phyloP scores from a whole-genome alignment of 2,113 vertebrate genomes.

The Plotosus lineatus region DNA sequence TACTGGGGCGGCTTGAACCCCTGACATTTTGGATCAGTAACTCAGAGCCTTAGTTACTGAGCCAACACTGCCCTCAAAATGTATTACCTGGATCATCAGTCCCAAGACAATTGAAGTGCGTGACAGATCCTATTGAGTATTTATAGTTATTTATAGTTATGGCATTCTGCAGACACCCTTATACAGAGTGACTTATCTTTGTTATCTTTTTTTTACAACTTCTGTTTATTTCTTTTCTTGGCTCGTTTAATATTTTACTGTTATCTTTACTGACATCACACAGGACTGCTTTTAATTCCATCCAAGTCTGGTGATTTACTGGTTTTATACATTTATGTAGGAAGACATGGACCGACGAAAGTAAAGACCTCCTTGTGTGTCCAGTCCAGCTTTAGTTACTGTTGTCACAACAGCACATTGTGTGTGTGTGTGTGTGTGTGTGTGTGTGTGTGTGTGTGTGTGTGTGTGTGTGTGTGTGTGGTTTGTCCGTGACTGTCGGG shows the following conservation, averaged over 20 bases:
- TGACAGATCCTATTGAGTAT: background rate
- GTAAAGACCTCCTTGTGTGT: slow-evolving; percentile 43
- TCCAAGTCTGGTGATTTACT: background rate
- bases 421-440: slow-evolving; percentile 16
- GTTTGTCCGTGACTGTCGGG: slow-evolving; percentile 35
- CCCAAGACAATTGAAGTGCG: background rate
- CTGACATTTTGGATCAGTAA: too few relatives aligned
- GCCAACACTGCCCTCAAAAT: too few relatives aligned
- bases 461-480: slow-evolving; percentile 22
- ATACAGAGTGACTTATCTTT: too few relatives aligned
- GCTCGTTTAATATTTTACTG: background rate
- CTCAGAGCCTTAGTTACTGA: too few relatives aligned
- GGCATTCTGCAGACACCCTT: too few relatives aligned
- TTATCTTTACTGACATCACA: slow-evolving; percentile 1
- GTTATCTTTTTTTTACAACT: too few relatives aligned
- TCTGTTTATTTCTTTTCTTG: slow-evolving; percentile 14
- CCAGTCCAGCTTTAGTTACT: slow-evolving; percentile 54
- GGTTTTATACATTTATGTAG: background rate
- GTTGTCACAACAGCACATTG: slow-evolving; percentile 52
- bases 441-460: slow-evolving; percentile 15
- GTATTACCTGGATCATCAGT: background rate
- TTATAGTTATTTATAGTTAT: too few relatives aligned
- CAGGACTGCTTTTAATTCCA: background rate
- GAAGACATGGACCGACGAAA: slow-evolving; percentile 26
- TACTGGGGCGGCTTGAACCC: too few relatives aligned